Base-by-base conservation (phyloP, 2,113 vertebrate species). In the Notothenia coriiceps region DNA sequence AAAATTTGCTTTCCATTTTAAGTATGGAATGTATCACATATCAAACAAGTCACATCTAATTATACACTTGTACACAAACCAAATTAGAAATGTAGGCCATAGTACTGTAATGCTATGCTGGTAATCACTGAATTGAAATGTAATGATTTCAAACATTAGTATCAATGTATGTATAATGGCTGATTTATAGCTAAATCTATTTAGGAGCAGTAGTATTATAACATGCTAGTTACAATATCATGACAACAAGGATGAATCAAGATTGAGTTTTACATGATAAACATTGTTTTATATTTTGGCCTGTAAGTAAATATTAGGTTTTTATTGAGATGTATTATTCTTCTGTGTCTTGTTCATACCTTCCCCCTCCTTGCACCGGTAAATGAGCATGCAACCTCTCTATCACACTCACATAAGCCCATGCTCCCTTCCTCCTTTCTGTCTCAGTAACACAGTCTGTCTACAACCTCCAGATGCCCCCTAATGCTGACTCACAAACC, bases 391-490 rank as follows among this genome's bases (percentile, higher is more conserved):
- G 22, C 20, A 67, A 9, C 33, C 60, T 50, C 20, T 50, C 20
- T 15, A 8, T 43, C 51, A 59, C 63, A 68, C 35, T 50, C 8
- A 50, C 52, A 56, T 80, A 68, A 29, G 22, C 22, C n/a, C 25
- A 13, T 18, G 1, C 20, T 49, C 66, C 64, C 68, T 51, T 49
- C 66, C 55, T 69, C 18, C n/a, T 17, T 55, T 61, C 25, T 25
- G 22, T 76, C 67, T 81, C 63, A 52, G 66, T 54, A 18, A 10
- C 66, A 25, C 65, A 68, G 47, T 14, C 50, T 74, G 68, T 82
- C 68, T 83, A 73, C 74, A 87, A 80, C 83, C 83, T 85, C 80
- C 78, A 86, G 25, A 66, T 84, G 79, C 73, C 79, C 85, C 74
- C 54, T 68, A 22, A 63, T 75, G 75, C 77, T 82, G 78, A 82